Conservation (phyloP, 2,113 vertebrate species). For the Otolemur garnettii region DNA sequence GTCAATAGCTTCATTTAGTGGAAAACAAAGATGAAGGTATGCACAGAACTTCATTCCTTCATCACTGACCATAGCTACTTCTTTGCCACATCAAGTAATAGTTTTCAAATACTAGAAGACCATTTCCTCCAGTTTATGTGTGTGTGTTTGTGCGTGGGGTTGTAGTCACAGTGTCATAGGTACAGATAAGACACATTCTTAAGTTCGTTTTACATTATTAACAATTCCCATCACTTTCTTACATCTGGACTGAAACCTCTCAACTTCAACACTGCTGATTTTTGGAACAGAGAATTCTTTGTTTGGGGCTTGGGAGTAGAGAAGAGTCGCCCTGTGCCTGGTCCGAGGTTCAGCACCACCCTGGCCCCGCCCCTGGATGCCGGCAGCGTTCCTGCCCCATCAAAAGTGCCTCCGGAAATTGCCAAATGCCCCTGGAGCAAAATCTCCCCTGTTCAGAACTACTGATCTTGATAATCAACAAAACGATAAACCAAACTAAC, state of each 20-base stretch:
- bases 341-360: neutral
- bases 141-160: neutral
- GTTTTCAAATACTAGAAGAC: neutral
- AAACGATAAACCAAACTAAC: neutral
- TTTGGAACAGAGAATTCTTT: neutral
- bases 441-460: neutral
- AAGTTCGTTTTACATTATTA: neutral
- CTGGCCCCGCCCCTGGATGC: neutral
- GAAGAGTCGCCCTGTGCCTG: accelerated
- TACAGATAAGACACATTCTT: neutral
- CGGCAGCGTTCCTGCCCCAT: neutral
- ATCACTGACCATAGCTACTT: neutral
- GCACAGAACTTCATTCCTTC: neutral
- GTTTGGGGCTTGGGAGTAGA: accelerated
- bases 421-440: neutral
- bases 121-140: neutral
- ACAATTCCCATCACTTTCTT: neutral
- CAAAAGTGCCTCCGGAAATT: neutral
- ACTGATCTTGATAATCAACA: neutral
- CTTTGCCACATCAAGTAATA: neutral
- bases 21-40: neutral
- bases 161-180: neutral
- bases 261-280: neutral
- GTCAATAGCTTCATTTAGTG: neutral
- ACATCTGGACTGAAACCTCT: neutral